Evolutionary conservation across 2,888 invertebrate species (phyloP), one percentile per base, ranked within the genome.

Genomic region (Silvanus unidentatus): DNA sequence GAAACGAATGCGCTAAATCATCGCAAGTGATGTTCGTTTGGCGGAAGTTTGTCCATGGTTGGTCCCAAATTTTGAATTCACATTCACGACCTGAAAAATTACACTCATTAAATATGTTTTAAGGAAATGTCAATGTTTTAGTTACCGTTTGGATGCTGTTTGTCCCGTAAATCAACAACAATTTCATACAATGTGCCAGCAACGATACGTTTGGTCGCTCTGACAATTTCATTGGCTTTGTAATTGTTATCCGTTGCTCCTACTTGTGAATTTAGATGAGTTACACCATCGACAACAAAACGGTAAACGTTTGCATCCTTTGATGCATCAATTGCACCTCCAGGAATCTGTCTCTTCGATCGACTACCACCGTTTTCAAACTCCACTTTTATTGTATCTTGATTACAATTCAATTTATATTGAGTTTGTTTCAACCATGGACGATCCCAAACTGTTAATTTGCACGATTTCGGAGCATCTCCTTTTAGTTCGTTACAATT

Each of bases 181-280:
- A 86, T 76, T 59, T 74, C 77, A 16, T 78, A 80, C 40, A 77
- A 58, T 16, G 68, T 56, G 12, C 82, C 83, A 39, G 77, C 68
- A 3, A 81, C 77, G 9, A 78, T 62, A 67, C 79, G 75, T 16
- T 67, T 66, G 0, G 72, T 65, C 8, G 77, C 75, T 1, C 73
- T 71, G 40, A 66, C 65, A 6, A 80, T 62, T 42, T 71, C 59
- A 1, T 72, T 61, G 13, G 77, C 52, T 48, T 53, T 59, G 35
- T 44, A 32, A 9, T 11, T 50, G 46, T 57, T 59, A 39, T 49
- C 51, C 1, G 39, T 40, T 16, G 9, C 10, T 2, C 15, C 14
- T 12, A 12, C 4, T 37, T 37, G 15, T 4, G 5, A 6, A n/a
- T 37, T 16, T 13, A 37, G 15, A 13, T 37, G 14, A 10, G 30